A percentile compares a stretch with the other conserved stretches of the same genome.
Evolutionary conservation across 2,113 vertebrate species (phyloP).

Genomic region (Megaceryle torquata): DNA sequence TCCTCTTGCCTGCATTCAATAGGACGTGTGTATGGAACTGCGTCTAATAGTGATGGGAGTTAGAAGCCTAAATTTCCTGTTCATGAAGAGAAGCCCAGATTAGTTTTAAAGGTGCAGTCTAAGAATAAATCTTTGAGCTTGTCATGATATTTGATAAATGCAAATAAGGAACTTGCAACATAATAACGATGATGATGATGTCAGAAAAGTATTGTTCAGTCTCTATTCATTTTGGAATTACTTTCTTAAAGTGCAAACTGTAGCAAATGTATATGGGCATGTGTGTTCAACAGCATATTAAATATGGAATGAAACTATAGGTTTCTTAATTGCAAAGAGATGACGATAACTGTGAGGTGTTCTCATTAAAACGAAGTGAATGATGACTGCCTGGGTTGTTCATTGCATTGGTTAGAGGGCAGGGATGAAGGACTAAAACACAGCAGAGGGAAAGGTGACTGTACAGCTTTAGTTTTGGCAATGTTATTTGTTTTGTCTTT

Average conservation of each 20-base stretch:
- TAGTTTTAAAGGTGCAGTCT: neutral
- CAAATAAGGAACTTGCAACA: neutral
- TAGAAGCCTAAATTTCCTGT: neutral
- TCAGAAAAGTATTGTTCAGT: neutral
- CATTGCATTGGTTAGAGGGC: neutral
- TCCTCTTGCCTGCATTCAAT: neutral
- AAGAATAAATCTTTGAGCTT: neutral
- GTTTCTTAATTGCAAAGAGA: neutral
- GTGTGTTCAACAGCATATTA: neutral
- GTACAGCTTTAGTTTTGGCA: neutral
- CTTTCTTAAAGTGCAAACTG: neutral
- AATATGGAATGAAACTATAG: neutral
- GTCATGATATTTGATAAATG: neutral
- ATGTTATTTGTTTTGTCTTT: neutral
- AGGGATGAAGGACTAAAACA: neutral
- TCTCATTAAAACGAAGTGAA: neutral
- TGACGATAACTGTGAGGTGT: neutral
- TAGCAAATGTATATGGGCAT: neutral
- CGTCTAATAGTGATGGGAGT: neutral
- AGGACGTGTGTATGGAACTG: neutral
- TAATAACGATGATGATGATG: neutral
- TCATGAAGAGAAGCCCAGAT: neutral
- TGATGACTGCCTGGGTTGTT: neutral
- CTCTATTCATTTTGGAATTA: neutral
- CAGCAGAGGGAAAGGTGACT: neutral